Percentiles rank a stretch among this genome's conserved stretches.
Evolutionary conservation across 2,113 vertebrate species (phyloP).

Genomic region (Dinomys branickii): DNA sequence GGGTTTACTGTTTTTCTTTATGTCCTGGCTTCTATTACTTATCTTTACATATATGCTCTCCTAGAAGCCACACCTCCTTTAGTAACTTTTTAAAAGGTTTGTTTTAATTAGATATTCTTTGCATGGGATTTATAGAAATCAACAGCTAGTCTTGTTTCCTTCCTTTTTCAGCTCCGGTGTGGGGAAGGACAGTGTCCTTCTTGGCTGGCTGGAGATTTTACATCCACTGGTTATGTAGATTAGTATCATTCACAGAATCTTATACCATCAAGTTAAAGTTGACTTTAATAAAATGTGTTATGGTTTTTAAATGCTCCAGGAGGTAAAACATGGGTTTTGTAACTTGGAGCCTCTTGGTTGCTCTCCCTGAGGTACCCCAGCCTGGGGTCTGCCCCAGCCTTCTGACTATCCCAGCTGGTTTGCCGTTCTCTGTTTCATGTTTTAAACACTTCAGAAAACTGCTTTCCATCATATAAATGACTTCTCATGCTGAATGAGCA

Average conservation of each 20-base stretch:
- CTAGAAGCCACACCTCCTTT: neutral
- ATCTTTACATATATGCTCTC: neutral
- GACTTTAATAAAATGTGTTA: constrained; percentile 19
- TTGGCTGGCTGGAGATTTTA: neutral
- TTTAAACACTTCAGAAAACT: neutral
- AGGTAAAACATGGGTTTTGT: neutral
- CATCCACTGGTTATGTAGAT: neutral
- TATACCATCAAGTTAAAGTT: constrained; percentile 26
- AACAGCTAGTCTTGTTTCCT: neutral
- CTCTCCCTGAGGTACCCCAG: neutral
- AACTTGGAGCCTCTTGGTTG: neutral
- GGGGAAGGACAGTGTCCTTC: neutral
- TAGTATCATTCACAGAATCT: constrained; percentile 13
- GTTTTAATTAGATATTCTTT: neutral
- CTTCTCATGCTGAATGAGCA: constrained; percentile 42
- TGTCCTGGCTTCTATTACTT: neutral
- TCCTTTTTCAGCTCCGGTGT: neutral
- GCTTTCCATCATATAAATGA: neutral
- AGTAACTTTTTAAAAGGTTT: neutral
- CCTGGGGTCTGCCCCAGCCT: neutral
- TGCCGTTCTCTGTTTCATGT: neutral
- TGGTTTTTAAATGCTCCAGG: neutral
- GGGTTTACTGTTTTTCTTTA: neutral
- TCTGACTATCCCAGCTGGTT: neutral
- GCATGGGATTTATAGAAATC: neutral